These are phyloP conservation scores for Bimastos eiseni DNA, from an alignment of 2,888 invertebrate genomes.

Conservation along the genomic window DNA sequence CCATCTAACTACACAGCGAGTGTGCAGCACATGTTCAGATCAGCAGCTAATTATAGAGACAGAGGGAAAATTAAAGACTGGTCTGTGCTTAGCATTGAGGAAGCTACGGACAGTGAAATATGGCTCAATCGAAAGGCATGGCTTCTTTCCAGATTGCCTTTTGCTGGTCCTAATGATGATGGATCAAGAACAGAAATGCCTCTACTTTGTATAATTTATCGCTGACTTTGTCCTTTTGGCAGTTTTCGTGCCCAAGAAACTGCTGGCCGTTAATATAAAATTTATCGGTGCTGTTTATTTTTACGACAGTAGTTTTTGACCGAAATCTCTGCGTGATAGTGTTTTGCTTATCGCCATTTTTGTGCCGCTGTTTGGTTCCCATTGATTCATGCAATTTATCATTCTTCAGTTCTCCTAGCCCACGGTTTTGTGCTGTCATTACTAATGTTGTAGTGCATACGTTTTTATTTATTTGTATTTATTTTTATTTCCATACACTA, in stretches of 20 bases:
- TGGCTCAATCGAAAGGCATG: neutral
- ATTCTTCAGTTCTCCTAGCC: neutral
- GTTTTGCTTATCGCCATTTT: neutral
- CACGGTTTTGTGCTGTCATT: neutral
- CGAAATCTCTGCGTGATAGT: neutral
- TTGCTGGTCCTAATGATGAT: neutral
- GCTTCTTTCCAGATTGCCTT: slow-evolving; percentile 3
- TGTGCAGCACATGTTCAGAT: neutral
- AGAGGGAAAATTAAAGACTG: neutral
- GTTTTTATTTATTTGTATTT: neutral
- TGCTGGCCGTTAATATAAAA: neutral
- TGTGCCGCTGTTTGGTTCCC: neutral
- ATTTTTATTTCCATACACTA: neutral
- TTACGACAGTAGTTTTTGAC: slow-evolving; percentile 9
- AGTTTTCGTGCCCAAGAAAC: slow-evolving; percentile 6
- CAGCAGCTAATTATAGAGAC: neutral
- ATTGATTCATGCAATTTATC: slow-evolving; percentile 2
- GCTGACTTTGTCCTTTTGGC: slow-evolving; percentile 6
- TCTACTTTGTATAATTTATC: neutral
- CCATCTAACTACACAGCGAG: neutral
- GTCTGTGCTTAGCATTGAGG: neutral
- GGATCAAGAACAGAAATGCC: slow-evolving; percentile 13
- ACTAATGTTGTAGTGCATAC: neutral
- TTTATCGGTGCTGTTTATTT: neutral
- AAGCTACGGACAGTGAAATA: neutral